Base-by-base conservation (phyloP, 2,888 invertebrate genomes). In the Temnothorax ravouxi region DNA sequence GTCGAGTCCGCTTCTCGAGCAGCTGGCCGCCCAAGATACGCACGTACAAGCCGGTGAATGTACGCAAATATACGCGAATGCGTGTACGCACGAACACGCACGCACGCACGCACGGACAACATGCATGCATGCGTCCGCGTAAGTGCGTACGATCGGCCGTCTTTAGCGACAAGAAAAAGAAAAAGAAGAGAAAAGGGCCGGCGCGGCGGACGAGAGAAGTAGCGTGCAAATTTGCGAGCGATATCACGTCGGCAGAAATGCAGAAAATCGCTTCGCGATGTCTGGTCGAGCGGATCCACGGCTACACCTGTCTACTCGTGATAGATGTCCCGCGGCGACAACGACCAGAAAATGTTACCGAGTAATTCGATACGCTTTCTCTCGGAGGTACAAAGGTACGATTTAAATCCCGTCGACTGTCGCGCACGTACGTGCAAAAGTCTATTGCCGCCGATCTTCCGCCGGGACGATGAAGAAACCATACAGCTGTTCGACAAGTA, bases 151-250 rank as follows among this genome's bases (percentile, higher is more conserved):
- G 13, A 29, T 67, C 77, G 66, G 11, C 21, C 47, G 59, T 47
- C 25, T 79, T 47, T 25, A 47, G 59, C 47, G 38, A 25, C 59
- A 71, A n/a, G 59, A 61, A 80, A 71, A 59, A 54, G 5, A 18
- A 18, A 29, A 0, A 4, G 18, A 18, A 1, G 6, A 21, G 15
- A 25, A 64, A 44, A 25, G 15, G 29, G 34, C 21, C 44, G 44
- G 6, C 44, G 25, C 59, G 44, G 13, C 44, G 25, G 29, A 59
- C 67, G 69, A 47, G 21, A 25, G 34, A 80, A 50, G 71, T 71
- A 61, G 59, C 79, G 59, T 47, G 69, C 79, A 79, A 69, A 79
- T 79, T 79, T 59, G 69, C 79, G 77, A 25, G 67, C 21, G 38
- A 38, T 47, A 61, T 54, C 77, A 29, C 44, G 52, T 75, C 52